Conservation (phyloP, 1,140 invertebrate genomes). For the Samia ricini region DNA sequence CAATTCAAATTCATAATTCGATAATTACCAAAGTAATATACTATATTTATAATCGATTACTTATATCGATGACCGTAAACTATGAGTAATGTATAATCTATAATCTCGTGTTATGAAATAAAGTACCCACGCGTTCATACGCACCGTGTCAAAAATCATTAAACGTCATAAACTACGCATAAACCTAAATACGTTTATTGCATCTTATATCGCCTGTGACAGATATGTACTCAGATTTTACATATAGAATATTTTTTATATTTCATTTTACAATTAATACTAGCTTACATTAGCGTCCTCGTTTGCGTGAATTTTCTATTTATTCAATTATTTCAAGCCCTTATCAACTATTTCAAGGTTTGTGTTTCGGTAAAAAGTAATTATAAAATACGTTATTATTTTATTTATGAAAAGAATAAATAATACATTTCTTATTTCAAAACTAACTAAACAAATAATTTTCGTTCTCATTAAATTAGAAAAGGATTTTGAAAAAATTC, state of each 20-base stretch:
- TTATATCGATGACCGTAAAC: not conserved
- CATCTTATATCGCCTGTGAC: not conserved
- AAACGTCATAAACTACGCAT: conserved; percentile 27
- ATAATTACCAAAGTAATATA: not conserved
- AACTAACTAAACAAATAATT: no score
- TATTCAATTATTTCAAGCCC: no score
- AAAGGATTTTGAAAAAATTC: no score
- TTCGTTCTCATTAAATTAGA: no score
- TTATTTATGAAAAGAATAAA: no score
- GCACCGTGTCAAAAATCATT: conserved; percentile 16
- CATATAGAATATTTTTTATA: not conserved
- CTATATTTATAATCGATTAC: not conserved
- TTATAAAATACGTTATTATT: no score
- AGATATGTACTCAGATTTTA: not conserved
- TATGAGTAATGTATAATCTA: not conserved
- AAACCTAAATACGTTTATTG: conserved; percentile 21
- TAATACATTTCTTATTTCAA: no score
- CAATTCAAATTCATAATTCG: not conserved
- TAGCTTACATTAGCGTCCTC: no score
- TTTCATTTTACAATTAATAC: no score
- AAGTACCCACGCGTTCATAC: conserved; percentile 2
- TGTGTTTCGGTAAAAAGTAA: no score
- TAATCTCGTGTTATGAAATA: not conserved
- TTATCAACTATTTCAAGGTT: no score
- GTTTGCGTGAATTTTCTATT: no score